Base-by-base conservation (phyloP, 1,140 invertebrate species). In the Dendroctonus valens region DNA sequence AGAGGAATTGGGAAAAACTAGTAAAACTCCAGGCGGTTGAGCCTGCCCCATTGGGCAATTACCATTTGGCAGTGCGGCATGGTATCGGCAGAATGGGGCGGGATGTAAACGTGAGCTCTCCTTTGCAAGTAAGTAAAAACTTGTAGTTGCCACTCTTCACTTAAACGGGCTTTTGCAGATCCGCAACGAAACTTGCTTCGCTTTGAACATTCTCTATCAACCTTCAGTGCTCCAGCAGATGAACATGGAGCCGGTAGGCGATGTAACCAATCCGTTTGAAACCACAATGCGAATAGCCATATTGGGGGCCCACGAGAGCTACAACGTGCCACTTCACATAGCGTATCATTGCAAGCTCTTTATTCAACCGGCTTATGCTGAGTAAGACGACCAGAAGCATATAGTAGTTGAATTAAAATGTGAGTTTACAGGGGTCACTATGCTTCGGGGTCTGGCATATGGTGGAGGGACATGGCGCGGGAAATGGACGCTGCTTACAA, bases 291-390 rank as follows among this genome's bases (percentile, higher is more conserved):
- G 88, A 61, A 83, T 93, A 59, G 81, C 84, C 2, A 86, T 90
- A 14, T 78, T 94, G 8, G 88, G 89, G 70, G 86, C 89, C 2
- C 86, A 89, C 68, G 86, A 91, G 67, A 83, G 83, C 0, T 92
- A 87, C 74, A 86, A 88, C 70, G 83, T 93, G 48, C 92, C 92
- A 11, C 78, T 93, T 15, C 86, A 87, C 70, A 85, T 93, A 26
- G 90, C 91, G 5, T 92, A 92, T 76, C 89, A 93, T 74, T 92
- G 89, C 74, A 86, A 87, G 65, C 79, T 94, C 26, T 88, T 86
- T 74, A 75, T 93, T 40, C 81, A 88, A 70, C 91, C 91, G n/a
- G 84, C 87, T 26, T 86, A 89, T 72, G 81, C 85, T n/a, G 84
- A 86, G 88, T 88, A 81, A 84, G 11, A 42, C 14, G 49, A 49